Conservation (phyloP, 2,113 vertebrate species). For the Eudyptes chrysolophus region DNA sequence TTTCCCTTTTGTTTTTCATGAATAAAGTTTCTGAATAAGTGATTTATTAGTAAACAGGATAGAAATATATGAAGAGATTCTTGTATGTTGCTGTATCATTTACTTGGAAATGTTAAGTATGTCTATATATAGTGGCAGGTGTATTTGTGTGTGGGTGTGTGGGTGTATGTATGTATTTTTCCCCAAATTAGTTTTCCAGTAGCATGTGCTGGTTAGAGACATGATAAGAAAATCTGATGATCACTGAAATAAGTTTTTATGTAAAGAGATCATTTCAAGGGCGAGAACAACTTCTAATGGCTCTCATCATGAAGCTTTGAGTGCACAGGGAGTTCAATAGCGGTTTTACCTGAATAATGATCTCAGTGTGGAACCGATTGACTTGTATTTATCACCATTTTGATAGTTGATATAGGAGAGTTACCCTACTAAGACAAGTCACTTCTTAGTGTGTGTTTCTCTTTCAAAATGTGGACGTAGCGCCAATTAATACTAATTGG, state of each 20-base stretch:
- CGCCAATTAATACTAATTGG: slow-evolving; percentile 27
- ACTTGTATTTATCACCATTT: neutral
- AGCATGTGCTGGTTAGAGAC: slow-evolving; percentile 12
- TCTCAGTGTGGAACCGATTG: neutral
- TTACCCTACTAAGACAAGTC: neutral
- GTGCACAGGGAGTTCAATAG: neutral
- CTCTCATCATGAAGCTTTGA: neutral
- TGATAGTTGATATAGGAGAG: neutral
- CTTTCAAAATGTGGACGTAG: slow-evolving; percentile 12
- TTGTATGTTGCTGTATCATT: neutral
- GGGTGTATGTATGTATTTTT: neutral
- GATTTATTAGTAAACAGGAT: neutral
- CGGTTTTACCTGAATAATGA: neutral
- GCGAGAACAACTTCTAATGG: neutral
- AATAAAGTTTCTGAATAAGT: neutral
- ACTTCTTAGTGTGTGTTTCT: neutral
- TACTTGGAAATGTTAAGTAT: neutral
- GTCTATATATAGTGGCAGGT: neutral
- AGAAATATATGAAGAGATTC: neutral
- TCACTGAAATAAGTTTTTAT: neutral
- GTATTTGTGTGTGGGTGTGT: neutral
- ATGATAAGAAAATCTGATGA: neutral
- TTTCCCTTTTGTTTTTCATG: neutral
- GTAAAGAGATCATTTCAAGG: neutral
- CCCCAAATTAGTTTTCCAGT: neutral